Base-by-base conservation (phyloP, 2,113 vertebrate genomes). In the Hippocampus guttulatus region DNA sequence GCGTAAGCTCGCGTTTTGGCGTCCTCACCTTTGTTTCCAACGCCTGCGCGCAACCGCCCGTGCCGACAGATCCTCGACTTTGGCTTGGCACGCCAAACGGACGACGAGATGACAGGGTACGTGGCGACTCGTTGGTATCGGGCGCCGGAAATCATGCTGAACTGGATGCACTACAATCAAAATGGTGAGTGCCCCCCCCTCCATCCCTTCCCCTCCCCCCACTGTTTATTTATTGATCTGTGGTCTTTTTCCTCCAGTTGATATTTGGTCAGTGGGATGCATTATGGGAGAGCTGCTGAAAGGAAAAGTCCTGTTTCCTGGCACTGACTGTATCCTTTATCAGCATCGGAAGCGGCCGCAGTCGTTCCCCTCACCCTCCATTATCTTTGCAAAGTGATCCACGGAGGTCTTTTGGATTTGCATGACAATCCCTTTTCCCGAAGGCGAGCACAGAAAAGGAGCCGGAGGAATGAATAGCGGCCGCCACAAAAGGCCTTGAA, bases 161-260 rank as follows among this genome's bases (percentile, higher is more conserved):
- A 98, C 85, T 98, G 97, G 96, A 99, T 98, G 97, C 97, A 99
- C 83, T 99, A 99, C 84, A 98, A 96, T 87, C 96, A 98, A 85
- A 98, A 96, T 80, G 96, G 96, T 98, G 84, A 86, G 67, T 0
- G 30, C 30, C 30, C 3, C 30, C 30, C 30, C 30, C 30, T 1
- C 30, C 30, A 0, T 3, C 30, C 33, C 33, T 38, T 2, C 33
- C 5, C 8, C 10, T 61, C 2, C 5, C 54, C 33, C 7, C 40
- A 2, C 10, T 38, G 20, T 11, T 38, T 14, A 55, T 10, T 7
- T 1, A 41, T 15, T 73, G 18, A 66, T 61, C 9, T 57, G 1
- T 60, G 52, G 2, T 73, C 8, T 79, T 64, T 86, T 72, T 86
- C 30, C 89, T 86, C 49, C 92, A 98, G 97, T 99, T 89, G 97